phyloP scores from a whole-genome alignment of 2,888 invertebrate species.

The Pammene fasciana region DNA sequence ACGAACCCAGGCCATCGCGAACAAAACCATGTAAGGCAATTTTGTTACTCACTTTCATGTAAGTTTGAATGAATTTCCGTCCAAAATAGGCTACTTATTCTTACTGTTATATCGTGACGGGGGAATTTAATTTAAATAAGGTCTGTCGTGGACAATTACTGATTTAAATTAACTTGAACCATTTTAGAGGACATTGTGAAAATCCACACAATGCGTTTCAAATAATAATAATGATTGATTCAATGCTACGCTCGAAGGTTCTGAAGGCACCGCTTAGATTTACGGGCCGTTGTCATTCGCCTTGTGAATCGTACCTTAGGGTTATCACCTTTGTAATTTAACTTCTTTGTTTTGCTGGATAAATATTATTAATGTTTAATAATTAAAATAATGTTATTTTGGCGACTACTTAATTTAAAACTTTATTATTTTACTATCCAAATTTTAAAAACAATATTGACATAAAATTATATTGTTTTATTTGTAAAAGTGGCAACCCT shows the following conservation, averaged over 20 bases:
- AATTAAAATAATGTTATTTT: too few species aligned
- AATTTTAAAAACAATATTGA: too few species aligned
- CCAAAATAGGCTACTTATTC: background rate
- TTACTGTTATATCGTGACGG: background rate
- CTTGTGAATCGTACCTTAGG: slow-evolving; percentile 45
- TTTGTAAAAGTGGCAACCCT: slow-evolving; percentile 13
- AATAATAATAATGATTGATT: slow-evolving; percentile 47
- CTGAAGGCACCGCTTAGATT: slow-evolving; percentile 52
- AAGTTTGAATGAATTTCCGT: background rate
- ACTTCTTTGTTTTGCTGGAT: too few species aligned
- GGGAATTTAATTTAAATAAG: background rate
- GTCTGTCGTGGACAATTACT: slow-evolving; percentile 1
- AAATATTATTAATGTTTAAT: too few species aligned
- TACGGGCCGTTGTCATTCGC: slow-evolving; percentile 63
- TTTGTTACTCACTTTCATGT: background rate
- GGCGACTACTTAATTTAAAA: too few species aligned
- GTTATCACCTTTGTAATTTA: background rate
- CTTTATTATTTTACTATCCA: too few species aligned
- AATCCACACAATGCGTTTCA: slow-evolving; percentile 20
- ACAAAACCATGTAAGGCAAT: background rate
- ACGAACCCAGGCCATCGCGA: background rate
- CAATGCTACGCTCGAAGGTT: slow-evolving; percentile 55
- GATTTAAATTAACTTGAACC: slow-evolving; percentile 1
- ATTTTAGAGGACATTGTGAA: slow-evolving; percentile 19
- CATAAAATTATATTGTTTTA: too few species aligned